Evolutionary conservation across 2,113 vertebrate genomes (phyloP), one percentile per base, ranked within the genome.

Genomic region (Cnemophilus loriae): DNA sequence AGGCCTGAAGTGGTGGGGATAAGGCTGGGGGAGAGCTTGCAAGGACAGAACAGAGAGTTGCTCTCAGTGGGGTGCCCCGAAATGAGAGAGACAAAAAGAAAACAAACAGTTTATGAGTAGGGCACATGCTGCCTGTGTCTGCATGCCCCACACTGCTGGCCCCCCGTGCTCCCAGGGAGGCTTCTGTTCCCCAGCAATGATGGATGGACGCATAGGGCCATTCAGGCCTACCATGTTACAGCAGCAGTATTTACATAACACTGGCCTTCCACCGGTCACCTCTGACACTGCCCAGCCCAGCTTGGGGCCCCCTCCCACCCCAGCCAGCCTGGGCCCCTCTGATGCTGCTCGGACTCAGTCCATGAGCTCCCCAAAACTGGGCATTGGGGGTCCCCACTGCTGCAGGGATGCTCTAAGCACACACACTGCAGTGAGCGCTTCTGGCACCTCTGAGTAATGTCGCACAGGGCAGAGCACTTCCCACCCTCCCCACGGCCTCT

Each of bases 211-310:
- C 98, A 97, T 94, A 98, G 98, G 98, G 98, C 98, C 97, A 98
- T 98, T 98, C 98, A 98, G 96, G 94, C 97, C 98, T 98, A 98
- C 98, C 98, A 98, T 99, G 98, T 99, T 98, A 98, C 98, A 98
- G 99, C 98, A 98, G 98, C 97, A 97, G 98, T 99, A 99, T 99
- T 99, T 99, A 99, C 99, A 99, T 99, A 99, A 99, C 98, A 98
- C 98, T 98, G 98, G 98, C 98, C 98, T 98, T 98, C 98, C 98
- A 98, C 97, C 98, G 97, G 97, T 98, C 97, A 98, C 98, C 98
- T 98, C 97, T 98, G 98, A 98, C 98, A 98, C 73, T 4, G 89
- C 86, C 81, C 89, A 65, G 97, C 97, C 97, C 42, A 59, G 69
- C 82, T 11, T 95, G 96, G 85, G 90, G 94, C 97, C 97, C 97